phyloP scores from a whole-genome alignment of 2,113 vertebrate genomes.

The Hypomesus transpacificus region DNA sequence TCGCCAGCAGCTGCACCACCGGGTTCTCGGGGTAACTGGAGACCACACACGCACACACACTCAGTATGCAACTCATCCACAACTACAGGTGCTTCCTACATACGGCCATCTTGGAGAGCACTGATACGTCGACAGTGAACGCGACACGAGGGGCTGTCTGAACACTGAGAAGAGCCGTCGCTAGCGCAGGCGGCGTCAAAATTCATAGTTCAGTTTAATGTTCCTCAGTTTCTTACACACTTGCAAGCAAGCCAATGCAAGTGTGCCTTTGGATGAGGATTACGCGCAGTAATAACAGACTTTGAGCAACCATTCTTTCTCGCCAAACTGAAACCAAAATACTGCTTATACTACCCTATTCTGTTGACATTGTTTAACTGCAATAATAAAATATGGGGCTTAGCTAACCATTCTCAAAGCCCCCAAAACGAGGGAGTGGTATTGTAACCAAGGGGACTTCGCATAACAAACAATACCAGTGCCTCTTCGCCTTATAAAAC shows the following conservation, averaged over 20 bases:
- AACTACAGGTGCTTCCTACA: slow-evolving; percentile 29
- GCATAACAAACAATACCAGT: too few relatives aligned
- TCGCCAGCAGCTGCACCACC: slow-evolving; percentile 76
- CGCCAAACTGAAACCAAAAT: too few relatives aligned
- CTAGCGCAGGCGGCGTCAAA: background rate
- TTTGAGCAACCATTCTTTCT: too few relatives aligned
- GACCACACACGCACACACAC: background rate
- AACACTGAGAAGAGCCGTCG: slow-evolving; percentile 1
- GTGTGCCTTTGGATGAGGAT: slow-evolving; percentile 4
- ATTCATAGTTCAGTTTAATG: background rate
- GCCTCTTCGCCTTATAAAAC: too few relatives aligned
- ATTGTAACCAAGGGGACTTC: too few relatives aligned
- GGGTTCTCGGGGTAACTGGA: slow-evolving; percentile 91
- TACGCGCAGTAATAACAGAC: too few relatives aligned
- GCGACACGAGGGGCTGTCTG: background rate
- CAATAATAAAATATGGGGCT: too few relatives aligned
- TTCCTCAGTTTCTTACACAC: slow-evolving; percentile 2
- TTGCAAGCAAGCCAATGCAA: slow-evolving; percentile 6
- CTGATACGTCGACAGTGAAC: background rate
- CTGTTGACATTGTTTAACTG: too few relatives aligned
- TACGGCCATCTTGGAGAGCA: background rate
- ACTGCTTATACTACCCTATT: too few relatives aligned
- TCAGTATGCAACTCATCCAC: slow-evolving; percentile 12
- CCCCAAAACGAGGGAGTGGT: too few relatives aligned
- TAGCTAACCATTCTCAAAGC: too few relatives aligned